Conservation (phyloP, 2,113 vertebrate species). For the Paraplagusia blochii region DNA sequence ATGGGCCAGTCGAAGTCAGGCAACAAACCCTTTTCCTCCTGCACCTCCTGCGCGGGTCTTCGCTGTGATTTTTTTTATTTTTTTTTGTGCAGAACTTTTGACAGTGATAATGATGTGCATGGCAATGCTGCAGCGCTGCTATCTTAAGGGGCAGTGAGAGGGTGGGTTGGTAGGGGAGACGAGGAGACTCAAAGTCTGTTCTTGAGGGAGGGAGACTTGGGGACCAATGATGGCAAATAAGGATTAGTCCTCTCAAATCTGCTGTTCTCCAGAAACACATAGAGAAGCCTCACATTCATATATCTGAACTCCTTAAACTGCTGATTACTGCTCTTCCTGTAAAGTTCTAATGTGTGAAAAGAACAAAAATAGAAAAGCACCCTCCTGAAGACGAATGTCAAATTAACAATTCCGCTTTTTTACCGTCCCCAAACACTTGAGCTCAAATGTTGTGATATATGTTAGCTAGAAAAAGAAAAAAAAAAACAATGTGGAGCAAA, state of each 20-base stretch:
- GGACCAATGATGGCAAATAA: too few species aligned
- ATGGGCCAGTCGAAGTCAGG: conserved; percentile 54
- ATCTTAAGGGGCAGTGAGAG: conserved; percentile 36
- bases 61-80: background rate
- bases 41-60: background rate
- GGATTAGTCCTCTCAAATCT: conserved; percentile 25
- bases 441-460: too few species aligned
- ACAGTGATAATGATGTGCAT: conserved; percentile 67
- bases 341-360: too few species aligned
- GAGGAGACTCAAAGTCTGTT: conserved; percentile 5
- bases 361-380: too few species aligned
- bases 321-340: too few species aligned
- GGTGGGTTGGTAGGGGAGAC: conserved; percentile 52
- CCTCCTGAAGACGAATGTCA: too few species aligned
- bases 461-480: too few species aligned
- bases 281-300: background rate
- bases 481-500: too few species aligned
- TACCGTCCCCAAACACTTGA: too few species aligned
- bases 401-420: too few species aligned
- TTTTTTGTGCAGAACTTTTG: conserved; percentile 49
- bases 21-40: conserved; percentile 43
- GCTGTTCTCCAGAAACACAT: conserved; percentile 9
- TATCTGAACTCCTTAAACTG: too few species aligned
- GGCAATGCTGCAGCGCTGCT: conserved; percentile 56
- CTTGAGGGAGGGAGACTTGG: conserved; percentile 11